Conservation (phyloP, 2,113 vertebrate genomes). For the Eptesicus fuscus region DNA sequence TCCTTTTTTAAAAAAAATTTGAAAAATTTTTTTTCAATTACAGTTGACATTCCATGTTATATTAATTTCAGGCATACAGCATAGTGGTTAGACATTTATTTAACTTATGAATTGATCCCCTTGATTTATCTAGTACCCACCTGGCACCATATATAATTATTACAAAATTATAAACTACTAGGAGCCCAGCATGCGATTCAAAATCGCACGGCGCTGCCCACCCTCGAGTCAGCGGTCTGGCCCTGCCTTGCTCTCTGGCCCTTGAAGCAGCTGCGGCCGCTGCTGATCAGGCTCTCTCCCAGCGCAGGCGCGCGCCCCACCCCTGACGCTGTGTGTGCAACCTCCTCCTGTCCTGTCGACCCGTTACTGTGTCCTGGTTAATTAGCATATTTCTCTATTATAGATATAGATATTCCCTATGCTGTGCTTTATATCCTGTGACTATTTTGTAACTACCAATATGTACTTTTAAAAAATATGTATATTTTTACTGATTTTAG, state of each 20-base stretch:
- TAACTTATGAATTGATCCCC: not conserved
- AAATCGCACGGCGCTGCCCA: too few relatives aligned
- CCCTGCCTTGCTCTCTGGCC: too few relatives aligned
- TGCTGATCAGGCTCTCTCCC: too few relatives aligned
- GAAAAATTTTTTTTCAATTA: not conserved
- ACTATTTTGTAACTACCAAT: not conserved
- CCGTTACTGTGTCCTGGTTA: too few relatives aligned
- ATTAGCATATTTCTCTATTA: too few relatives aligned
- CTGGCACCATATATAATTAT: not conserved
- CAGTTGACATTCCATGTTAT: not conserved
- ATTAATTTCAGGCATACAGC: not conserved
- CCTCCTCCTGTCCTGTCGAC: too few relatives aligned
- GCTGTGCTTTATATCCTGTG: not conserved
- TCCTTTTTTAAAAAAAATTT: not conserved
- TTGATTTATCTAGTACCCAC: not conserved
- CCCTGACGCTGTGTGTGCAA: too few relatives aligned
- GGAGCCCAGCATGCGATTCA: too few relatives aligned
- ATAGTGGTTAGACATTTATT: not conserved
- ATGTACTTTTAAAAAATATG: not conserved
- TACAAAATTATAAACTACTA: not conserved
- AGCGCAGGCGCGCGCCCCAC: too few relatives aligned
- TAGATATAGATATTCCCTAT: not conserved
- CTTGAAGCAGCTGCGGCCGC: too few relatives aligned
- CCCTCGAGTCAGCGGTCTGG: too few relatives aligned
- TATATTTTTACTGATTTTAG: too few relatives aligned